A percentile compares a stretch with the other conserved stretches of the same genome.
These are phyloP conservation scores for Hemithea aestivaria DNA, from an alignment of 2,888 invertebrate genomes.

Conservation along the genomic window DNA sequence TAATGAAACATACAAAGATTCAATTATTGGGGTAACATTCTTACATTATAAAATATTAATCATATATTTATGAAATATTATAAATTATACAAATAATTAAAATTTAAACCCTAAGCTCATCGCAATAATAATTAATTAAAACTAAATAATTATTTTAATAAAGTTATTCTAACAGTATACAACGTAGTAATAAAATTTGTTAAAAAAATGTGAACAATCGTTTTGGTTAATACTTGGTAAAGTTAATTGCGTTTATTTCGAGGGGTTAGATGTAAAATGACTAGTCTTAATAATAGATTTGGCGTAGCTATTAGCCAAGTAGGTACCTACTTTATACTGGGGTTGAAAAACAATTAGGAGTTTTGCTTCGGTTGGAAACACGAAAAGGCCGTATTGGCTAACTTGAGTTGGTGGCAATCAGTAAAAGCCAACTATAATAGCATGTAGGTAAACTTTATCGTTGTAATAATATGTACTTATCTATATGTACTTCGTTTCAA, in stretches of 20 bases:
- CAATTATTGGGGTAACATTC: background rate
- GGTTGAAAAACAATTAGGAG: too few relatives aligned
- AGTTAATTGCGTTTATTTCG: slow-evolving; percentile 36
- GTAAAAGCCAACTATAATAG: too few relatives aligned
- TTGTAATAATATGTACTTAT: too few relatives aligned
- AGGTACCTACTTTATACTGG: too few relatives aligned
- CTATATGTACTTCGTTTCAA: too few relatives aligned
- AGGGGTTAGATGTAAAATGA: slow-evolving; percentile 34
- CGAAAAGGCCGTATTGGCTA: too few relatives aligned
- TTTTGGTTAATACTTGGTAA: slow-evolving; percentile 71
- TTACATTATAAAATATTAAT: slow-evolving; percentile 7
- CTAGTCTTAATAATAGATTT: slow-evolving; percentile 34
- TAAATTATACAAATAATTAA: background rate
- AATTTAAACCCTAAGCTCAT: slow-evolving; percentile 7
- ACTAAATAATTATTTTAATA: slow-evolving; percentile 35
- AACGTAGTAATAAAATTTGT: slow-evolving; percentile 75
- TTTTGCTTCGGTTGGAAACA: too few relatives aligned
- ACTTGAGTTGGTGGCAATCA: too few relatives aligned
- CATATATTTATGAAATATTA: slow-evolving; percentile 5
- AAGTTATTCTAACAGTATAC: slow-evolving; percentile 62
- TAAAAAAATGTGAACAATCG: slow-evolving; percentile 68
- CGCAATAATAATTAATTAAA: slow-evolving; percentile 1
- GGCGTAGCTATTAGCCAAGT: too few relatives aligned
- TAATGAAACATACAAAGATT: slow-evolving; percentile 1
- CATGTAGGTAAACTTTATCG: too few relatives aligned